A percentile compares a stretch with the other conserved stretches of the same genome.
These are phyloP conservation scores for Hylomyscus alleni DNA, from an alignment of 2,797 vertebrate genomes.

Conservation along the genomic window DNA sequence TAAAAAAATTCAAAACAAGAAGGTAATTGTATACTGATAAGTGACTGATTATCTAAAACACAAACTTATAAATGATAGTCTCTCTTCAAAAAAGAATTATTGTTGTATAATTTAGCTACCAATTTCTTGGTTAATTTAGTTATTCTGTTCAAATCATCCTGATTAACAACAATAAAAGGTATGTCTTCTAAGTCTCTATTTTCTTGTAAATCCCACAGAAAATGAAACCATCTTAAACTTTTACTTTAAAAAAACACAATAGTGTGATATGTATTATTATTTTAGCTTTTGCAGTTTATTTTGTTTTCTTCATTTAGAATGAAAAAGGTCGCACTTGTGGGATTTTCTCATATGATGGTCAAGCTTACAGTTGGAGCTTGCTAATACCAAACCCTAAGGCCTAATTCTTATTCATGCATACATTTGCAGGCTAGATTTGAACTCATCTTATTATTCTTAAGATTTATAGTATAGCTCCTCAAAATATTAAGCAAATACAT, in stretches of 20 bases:
- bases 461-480: neutral
- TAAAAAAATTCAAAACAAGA: neutral
- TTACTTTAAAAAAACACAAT: neutral
- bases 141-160: neutral
- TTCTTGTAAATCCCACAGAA: neutral
- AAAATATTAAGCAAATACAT: neutral
- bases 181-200: neutral
- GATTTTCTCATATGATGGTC: neutral
- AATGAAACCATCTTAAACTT: neutral
- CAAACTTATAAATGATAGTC: too few species aligned
- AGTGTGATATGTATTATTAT: neutral
- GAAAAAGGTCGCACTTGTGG: neutral
- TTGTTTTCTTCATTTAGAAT: neutral
- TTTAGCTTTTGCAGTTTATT: neutral
- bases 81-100: neutral
- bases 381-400: neutral
- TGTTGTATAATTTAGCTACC: neutral
- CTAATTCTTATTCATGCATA: neutral
- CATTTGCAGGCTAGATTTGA: neutral
- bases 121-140: neutral
- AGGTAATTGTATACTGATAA: neutral
- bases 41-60: neutral
- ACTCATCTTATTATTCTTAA: neutral
- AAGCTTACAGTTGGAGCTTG: neutral
- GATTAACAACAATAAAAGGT: conserved; percentile 27